phyloP scores from a whole-genome alignment of 2,888 invertebrate species.

The Lasioglossum zephyrum region DNA sequence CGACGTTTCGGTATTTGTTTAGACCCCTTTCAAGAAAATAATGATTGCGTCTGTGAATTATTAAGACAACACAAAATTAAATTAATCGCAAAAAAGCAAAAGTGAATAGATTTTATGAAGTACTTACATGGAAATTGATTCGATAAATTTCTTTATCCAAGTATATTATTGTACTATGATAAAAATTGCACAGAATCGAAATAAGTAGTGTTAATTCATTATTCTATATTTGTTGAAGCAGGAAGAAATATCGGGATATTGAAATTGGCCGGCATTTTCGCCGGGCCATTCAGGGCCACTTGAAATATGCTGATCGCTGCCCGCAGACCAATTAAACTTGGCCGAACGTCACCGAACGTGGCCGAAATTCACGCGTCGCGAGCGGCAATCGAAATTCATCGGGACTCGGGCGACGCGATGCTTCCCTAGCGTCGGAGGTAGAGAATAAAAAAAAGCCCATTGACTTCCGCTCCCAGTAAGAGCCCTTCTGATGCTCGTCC shows the following conservation, averaged over 20 bases:
- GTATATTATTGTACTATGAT: too few species aligned
- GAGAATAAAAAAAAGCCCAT: conserved; percentile 3
- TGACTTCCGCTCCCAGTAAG: conserved; percentile 30
- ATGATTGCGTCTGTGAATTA: too few species aligned
- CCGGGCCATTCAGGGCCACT: background rate
- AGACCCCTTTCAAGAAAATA: too few species aligned
- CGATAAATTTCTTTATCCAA: too few species aligned
- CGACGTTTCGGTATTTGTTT: too few species aligned
- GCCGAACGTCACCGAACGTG: background rate
- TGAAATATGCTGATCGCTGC: background rate
- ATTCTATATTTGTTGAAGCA: too few species aligned
- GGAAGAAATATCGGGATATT: background rate
- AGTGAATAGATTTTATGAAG: too few species aligned
- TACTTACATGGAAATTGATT: too few species aligned
- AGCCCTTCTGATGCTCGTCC: background rate
- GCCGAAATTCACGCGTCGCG: conserved; percentile 32
- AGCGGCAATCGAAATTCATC: conserved; percentile 4
- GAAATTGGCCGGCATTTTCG: background rate
- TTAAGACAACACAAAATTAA: too few species aligned
- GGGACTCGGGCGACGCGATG: background rate
- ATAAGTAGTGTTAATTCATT: too few species aligned
- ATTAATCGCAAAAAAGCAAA: too few species aligned
- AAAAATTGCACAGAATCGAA: too few species aligned
- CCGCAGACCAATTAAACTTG: conserved; percentile 34
- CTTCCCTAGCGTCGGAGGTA: background rate